Percentiles rank a stretch among this genome's conserved stretches.
Conservation (phyloP, 1,140 invertebrate genomes). For the Drosophila lowei region DNA sequence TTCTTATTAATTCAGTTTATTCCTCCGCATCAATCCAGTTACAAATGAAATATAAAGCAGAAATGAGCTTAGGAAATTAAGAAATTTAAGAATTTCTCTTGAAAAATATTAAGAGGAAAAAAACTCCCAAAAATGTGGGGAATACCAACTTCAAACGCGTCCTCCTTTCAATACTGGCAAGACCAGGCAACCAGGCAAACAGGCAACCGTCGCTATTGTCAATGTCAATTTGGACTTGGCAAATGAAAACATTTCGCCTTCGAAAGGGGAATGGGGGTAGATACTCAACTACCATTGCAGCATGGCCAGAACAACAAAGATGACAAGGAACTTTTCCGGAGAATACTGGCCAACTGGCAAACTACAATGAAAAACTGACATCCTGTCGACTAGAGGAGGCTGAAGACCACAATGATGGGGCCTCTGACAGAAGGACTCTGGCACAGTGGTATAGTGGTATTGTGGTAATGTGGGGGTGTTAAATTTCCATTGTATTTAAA, state of each 20-base stretch:
- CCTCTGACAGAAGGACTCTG: neutral
- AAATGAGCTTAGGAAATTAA: no score
- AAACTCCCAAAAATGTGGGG: no score
- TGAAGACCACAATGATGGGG: neutral
- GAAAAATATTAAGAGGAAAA: no score
- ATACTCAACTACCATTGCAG: slow-evolving; percentile 10
- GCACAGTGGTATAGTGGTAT: no score
- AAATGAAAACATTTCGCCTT: slow-evolving; percentile 63
- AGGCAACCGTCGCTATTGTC: slow-evolving; percentile 24
- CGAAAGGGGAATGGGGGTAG: neutral
- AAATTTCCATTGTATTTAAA: slow-evolving; percentile 59
- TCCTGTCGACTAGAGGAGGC: neutral
- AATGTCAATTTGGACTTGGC: slow-evolving; percentile 56
- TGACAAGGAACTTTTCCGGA: slow-evolving; percentile 58
- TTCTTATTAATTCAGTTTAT: no score
- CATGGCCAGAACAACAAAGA: slow-evolving; percentile 45
- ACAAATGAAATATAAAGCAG: no score
- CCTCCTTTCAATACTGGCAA: neutral
- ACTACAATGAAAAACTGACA: slow-evolving; percentile 62
- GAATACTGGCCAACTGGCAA: slow-evolving; percentile 50
- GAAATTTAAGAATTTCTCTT: no score
- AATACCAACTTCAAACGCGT: neutral
- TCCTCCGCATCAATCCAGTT: no score
- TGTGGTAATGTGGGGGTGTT: neutral
- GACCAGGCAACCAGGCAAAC: no score